Evolutionary conservation across 2,797 vertebrate species (phyloP), one percentile per base, ranked within the genome.

Genomic region (Pangasius larnaudii): DNA sequence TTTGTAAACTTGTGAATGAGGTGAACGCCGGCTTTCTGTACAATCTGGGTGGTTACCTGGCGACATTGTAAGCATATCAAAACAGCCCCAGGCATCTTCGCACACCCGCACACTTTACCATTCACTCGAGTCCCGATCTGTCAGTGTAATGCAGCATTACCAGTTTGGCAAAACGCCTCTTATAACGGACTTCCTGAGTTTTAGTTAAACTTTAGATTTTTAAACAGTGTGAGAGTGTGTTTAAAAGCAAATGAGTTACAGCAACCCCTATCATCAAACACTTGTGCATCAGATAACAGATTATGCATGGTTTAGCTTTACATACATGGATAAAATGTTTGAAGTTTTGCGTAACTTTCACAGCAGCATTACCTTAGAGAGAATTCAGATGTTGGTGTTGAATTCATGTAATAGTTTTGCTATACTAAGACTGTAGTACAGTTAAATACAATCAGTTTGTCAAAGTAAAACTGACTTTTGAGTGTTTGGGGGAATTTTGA

Each of bases 31-130:
- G 19, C 8, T 33, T 56, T 42, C 24, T 42, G 33, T 24, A 46
- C 2, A 36, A 42, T 58, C 39, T 51, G 14, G 39, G 53, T n/a
- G 83, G 87, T 77, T 85, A 63, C 83, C 14, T 80, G 65, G 84
- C 80, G n/a, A 80, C 75, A 33, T 2, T 46, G 87, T 67, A 65
- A 84, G 30, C 81, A 67, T 19, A 88, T 85, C 75, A 59, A 88
- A 88, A 88, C 83, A 85, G 63, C 83, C 53, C 13, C 30, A 53
- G 75, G 87, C 36, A 58, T 10, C 18, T 85, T 59, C 10, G 53
- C 65, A 85, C 72, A 14, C 72, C 87, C 81, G 36, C 6, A 42
- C 46, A 63, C 30, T 56, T 56, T 56, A 56, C 30, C 49, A 16
- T 10, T 72, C 74, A 72, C 75, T 71, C 82, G 30, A 46, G 87